phyloP scores from a whole-genome alignment of 2,888 invertebrate species.

The Brachyptera putata region DNA sequence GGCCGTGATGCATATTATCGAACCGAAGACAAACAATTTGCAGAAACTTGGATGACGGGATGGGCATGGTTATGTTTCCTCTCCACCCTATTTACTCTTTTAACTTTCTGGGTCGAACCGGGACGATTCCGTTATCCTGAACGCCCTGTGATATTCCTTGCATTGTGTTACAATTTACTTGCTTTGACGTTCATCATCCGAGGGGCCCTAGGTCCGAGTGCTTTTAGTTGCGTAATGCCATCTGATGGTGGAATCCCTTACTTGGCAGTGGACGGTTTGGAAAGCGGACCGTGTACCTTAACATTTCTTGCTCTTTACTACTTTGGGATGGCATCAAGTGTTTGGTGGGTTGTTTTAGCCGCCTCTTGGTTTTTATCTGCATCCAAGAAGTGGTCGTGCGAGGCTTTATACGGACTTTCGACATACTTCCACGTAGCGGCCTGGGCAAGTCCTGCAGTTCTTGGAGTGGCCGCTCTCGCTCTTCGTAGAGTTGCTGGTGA shows the following conservation, averaged over 20 bases:
- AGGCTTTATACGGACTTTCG: constrained; percentile 81
- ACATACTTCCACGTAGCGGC: constrained; percentile 81
- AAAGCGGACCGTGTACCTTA: constrained; percentile 62
- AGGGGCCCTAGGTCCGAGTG: constrained; percentile 53
- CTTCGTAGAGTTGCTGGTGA: constrained; percentile 73
- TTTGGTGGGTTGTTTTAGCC: constrained; percentile 75
- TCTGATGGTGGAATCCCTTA: constrained; percentile 46
- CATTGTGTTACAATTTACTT: constrained; percentile 79
- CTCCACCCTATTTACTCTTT: constrained; percentile 75
- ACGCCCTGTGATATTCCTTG: constrained; percentile 83
- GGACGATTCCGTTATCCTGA: constrained; percentile 93
- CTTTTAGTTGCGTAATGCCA: constrained; percentile 43
- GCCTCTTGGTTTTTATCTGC: constrained; percentile 88
- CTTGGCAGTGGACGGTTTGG: constrained; percentile 50
- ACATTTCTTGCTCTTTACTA: constrained; percentile 70
- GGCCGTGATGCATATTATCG: constrained; percentile 65
- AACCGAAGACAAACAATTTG: constrained; percentile 61
- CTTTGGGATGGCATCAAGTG: constrained; percentile 71
- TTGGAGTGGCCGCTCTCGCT: constrained; percentile 77
- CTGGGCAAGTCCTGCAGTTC: constrained; percentile 83
- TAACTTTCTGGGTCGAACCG: constrained; percentile 87
- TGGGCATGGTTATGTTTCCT: constrained; percentile 74
- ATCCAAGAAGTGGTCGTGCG: constrained; percentile 89
- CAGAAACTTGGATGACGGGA: constrained; percentile 70
- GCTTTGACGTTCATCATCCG: constrained; percentile 70